Evolutionary conservation across 2,113 vertebrate species (phyloP).

Genomic region (Mormoops blainvillei): DNA sequence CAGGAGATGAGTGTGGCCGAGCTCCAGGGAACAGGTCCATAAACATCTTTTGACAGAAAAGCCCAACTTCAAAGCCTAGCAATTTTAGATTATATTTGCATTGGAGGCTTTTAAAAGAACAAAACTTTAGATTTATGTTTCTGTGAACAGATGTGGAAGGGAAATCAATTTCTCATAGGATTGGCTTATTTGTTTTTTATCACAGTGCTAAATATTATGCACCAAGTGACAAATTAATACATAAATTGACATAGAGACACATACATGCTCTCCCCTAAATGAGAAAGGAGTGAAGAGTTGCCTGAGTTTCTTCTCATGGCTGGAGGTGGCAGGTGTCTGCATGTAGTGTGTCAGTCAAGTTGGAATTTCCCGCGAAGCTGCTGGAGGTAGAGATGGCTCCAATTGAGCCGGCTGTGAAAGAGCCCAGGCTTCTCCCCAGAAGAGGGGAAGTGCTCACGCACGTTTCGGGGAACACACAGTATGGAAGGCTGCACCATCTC

Average conservation of each 20-base stretch:
- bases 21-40: slow-evolving; percentile 33
- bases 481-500: not conserved
- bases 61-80: slow-evolving; percentile 48
- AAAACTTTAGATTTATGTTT: slow-evolving; percentile 71
- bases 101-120: slow-evolving; percentile 62
- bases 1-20: not conserved
- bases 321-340: fast-evolving
- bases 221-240: slow-evolving; percentile 68
- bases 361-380: not conserved
- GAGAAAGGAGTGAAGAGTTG: not conserved
- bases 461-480: not conserved
- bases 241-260: slow-evolving; percentile 60
- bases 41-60: slow-evolving; percentile 63
- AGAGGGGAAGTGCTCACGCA: not conserved
- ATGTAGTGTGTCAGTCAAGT: not conserved
- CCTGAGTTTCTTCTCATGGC: not conserved
- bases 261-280: not conserved
- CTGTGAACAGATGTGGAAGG: slow-evolving; percentile 63
- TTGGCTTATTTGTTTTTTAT: slow-evolving; percentile 70
- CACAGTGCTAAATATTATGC: slow-evolving; percentile 65
- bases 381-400: not conserved
- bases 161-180: slow-evolving; percentile 71
- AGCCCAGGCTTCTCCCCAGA: not conserved
- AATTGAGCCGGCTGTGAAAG: too few relatives aligned
- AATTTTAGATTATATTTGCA: slow-evolving; percentile 65